A percentile compares a stretch with the other conserved stretches of the same genome.
These are phyloP conservation scores for Amitus sp. DNA, from an alignment of 2,888 invertebrate species.

Conservation along the genomic window DNA sequence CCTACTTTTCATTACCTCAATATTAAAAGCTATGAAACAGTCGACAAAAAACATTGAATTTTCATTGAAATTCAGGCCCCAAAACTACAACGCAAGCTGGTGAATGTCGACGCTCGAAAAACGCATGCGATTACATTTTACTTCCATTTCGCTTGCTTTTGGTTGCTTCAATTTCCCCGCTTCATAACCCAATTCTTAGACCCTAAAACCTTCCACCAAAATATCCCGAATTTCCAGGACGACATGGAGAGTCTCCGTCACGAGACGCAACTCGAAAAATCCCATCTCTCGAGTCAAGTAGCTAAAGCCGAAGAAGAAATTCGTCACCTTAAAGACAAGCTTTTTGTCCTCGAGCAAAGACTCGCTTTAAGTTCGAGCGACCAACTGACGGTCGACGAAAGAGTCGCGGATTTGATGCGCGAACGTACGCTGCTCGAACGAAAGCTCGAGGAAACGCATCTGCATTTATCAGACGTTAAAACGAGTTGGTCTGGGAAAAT, in stretches of 20 bases:
- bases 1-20: too few species aligned
- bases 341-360: constrained; percentile 67
- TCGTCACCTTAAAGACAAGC: constrained; percentile 74
- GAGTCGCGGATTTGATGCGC: constrained; percentile 69
- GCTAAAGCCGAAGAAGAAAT: constrained; percentile 82
- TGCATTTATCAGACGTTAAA: constrained; percentile 89
- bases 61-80: too few species aligned
- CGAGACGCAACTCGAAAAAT: constrained; percentile 77
- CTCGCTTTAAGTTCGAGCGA: constrained; percentile 64
- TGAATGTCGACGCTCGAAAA: too few species aligned
- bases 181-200: constrained; percentile 1
- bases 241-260: constrained; percentile 81
- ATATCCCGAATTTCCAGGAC: constrained; percentile 69
- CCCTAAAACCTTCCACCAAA: too few species aligned
- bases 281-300: constrained; percentile 74
- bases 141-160: too few species aligned
- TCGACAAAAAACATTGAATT: too few species aligned
- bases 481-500: constrained; percentile 94
- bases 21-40: too few species aligned
- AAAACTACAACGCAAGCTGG: too few species aligned
- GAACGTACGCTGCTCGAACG: constrained; percentile 78
- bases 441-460: constrained; percentile 84
- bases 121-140: too few species aligned
- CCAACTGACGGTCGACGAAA: constrained; percentile 67
- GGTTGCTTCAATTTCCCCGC: too few species aligned